Conservation (phyloP, 2,797 vertebrate species). For the Heliangelus exortis region DNA sequence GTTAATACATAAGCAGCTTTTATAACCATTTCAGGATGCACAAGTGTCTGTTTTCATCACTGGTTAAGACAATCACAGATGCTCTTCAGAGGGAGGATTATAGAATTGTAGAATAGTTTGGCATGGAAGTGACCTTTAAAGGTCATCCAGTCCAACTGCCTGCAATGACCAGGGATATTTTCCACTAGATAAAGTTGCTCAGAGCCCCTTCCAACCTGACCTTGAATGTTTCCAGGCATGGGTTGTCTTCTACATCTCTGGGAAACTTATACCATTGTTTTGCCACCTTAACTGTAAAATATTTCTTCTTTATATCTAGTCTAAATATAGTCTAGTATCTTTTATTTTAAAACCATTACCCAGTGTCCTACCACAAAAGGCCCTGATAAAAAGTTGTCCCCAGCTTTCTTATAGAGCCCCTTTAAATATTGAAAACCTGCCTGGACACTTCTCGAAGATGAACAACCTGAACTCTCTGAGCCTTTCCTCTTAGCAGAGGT, state of each 20-base stretch:
- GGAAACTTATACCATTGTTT: not conserved
- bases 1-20: not conserved
- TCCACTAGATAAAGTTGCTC: no score
- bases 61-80: not conserved
- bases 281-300: not conserved
- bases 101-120: not conserved
- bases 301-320: not conserved
- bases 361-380: no score
- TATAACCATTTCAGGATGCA: not conserved
- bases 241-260: not conserved
- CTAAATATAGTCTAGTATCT: no score
- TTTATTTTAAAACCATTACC: no score
- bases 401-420: no score
- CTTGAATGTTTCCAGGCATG: not conserved
- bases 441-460: no score
- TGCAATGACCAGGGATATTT: no score
- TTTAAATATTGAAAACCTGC: no score
- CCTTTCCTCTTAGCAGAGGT: no score
- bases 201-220: not conserved
- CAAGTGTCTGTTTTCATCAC: not conserved
- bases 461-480: no score
- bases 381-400: no score
- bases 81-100: not conserved
- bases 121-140: not conserved
- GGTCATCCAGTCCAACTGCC: no score